Base-by-base conservation (phyloP, 23 tunicate genomes). In the Trididemnum clinides region DNA sequence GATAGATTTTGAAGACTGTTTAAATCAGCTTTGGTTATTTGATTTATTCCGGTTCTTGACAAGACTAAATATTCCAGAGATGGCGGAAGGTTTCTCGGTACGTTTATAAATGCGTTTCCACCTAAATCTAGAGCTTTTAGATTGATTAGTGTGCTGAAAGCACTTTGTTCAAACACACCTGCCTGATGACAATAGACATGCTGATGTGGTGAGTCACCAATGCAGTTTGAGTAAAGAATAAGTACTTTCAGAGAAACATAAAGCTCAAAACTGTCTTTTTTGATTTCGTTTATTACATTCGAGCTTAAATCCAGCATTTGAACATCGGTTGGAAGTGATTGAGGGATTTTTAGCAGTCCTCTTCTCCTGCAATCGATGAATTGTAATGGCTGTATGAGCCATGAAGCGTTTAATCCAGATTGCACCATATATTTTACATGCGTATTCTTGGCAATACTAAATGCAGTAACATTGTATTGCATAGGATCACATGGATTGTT, bases 401-500 rank as follows among this genome's bases (percentile, higher is more conserved):
- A 66, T 4, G 37, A 28, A 4, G 37, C 2, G 22, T 10, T 6
- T 6, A 66, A 4, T 20, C 31, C 37, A 30, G 5, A 29, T 4
- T 66, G 10, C 7, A 5, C 2, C 36, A 29, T 5, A 6, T 4
- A 29, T 10, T 20, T 2, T 5, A 28, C 6, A 6, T 29, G 10
- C 25, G 3, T 28, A 28, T n/a, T n/a, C 3, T n/a, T 59, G 5
- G 22, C 27, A 5, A 59, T n/a, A 19, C 27, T 19, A 19, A 19
- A 25, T 28, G 25, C 66, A 31, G 37, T 66, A n/a, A 66, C 37
- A 31, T 66, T 66, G 37, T 6, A 29, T n/a, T 31, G 36, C 75
- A 66, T 66, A 10, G 37, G 75, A 66, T 66, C 75, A 66, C 75
- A 66, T 3, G 75, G 75, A 32, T 66, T 31, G 7, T 3, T 3